A percentile compares a stretch with the other conserved stretches of the same genome.
phyloP scores from a whole-genome alignment of 2,888 invertebrate species.

The Melangyna quadrimaculata region DNA sequence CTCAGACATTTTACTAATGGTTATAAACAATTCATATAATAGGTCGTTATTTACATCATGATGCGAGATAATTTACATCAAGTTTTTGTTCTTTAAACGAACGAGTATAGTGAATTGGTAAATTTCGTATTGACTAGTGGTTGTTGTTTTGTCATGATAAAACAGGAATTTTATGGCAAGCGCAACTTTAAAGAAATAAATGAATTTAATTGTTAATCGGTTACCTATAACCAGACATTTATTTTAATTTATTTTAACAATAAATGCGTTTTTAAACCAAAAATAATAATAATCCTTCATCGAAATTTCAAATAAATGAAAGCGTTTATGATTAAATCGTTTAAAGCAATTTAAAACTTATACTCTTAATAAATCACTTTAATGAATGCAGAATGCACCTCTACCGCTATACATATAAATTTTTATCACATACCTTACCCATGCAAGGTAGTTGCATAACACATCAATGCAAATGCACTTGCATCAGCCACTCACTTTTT shows the following conservation, averaged over 20 bases:
- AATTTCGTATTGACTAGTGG: too few species aligned
- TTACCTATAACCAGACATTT: too few species aligned
- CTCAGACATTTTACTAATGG: background rate
- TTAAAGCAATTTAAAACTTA: background rate
- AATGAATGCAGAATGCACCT: background rate
- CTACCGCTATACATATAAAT: background rate
- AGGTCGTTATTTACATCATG: background rate
- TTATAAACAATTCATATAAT: background rate
- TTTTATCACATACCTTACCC: constrained; percentile 1
- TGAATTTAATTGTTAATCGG: too few species aligned
- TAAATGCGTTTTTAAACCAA: too few species aligned
- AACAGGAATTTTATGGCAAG: too few species aligned
- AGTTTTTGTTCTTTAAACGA: too few species aligned
- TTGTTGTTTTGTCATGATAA: too few species aligned
- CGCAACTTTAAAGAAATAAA: too few species aligned
- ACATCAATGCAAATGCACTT: constrained; percentile 17
- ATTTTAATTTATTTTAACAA: too few species aligned
- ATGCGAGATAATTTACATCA: background rate
- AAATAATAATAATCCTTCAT: too few species aligned
- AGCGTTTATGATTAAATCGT: background rate
- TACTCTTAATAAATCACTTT: constrained; percentile 2
- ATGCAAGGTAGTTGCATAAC: background rate
- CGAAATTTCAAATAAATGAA: too few species aligned
- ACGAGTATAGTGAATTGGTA: too few species aligned
- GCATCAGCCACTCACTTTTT: background rate